A percentile compares a stretch with the other conserved stretches of the same genome.
Conservation (phyloP, 2,797 vertebrate species). For the Lepus townsendii region DNA sequence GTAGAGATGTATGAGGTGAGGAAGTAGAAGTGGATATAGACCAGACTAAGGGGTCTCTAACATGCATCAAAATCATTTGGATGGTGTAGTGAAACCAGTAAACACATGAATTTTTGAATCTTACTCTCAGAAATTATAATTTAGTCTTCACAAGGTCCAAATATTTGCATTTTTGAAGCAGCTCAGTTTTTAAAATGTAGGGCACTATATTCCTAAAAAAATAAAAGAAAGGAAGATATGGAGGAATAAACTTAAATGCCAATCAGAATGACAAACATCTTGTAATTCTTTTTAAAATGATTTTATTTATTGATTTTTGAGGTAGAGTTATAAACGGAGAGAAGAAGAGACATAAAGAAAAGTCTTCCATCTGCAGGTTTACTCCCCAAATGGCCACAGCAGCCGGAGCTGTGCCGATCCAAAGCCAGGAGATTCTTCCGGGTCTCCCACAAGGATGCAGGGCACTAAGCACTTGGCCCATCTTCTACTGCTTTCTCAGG, state of each 20-base stretch:
- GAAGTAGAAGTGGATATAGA: background rate
- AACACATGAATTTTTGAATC: background rate
- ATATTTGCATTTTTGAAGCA: conserved; percentile 12
- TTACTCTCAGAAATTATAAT: conserved; percentile 27
- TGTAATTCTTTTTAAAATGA: background rate
- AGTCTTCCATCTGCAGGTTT: too few species aligned
- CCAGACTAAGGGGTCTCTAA: too few species aligned
- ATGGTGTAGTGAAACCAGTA: background rate
- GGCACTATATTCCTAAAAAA: background rate
- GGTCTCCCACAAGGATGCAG: too few species aligned
- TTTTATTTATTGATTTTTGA: too few species aligned
- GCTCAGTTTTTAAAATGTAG: conserved; percentile 1
- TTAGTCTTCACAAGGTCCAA: background rate
- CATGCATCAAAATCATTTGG: background rate
- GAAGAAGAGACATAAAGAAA: too few species aligned
- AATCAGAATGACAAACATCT: background rate
- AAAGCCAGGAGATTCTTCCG: too few species aligned
- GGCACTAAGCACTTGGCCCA: too few species aligned
- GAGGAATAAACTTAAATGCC: background rate
- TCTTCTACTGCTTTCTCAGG: too few species aligned
- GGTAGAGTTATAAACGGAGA: too few species aligned
- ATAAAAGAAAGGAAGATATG: background rate
- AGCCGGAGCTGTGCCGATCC: too few species aligned
- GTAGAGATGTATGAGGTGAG: background rate
- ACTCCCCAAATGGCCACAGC: too few species aligned